Conservation (phyloP, 1,140 invertebrate genomes). For the Mizuhopecten yessoensis region DNA sequence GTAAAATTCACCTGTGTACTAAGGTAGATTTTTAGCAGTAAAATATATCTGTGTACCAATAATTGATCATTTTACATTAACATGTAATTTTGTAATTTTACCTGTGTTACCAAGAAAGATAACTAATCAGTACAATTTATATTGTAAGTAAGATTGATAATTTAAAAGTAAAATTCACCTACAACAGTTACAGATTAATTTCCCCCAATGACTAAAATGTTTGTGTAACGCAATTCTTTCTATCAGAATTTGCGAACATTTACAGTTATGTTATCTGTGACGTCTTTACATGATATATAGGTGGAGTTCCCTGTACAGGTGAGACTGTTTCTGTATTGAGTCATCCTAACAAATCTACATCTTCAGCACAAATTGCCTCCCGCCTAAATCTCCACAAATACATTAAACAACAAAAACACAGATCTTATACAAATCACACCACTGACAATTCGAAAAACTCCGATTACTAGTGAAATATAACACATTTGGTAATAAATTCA, state of each 20-base stretch:
- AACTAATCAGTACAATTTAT: no score
- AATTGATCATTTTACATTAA: no score
- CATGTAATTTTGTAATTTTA: no score
- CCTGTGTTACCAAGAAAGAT: no score
- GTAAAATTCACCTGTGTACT: no score
- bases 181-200: no score
- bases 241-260: neutral
- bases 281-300: neutral
- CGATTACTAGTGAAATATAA: neutral
- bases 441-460: neutral
- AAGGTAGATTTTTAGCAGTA: no score
- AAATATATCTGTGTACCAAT: no score
- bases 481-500: slow-evolving; percentile 8
- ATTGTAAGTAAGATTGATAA: neutral
- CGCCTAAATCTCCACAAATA: neutral
- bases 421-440: neutral
- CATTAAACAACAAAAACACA: neutral
- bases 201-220: no score
- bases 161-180: no score
- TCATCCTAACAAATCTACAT: neutral
- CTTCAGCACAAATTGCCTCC: neutral
- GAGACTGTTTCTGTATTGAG: neutral
- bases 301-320: neutral
- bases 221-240: no score
- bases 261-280: neutral